Base-by-base conservation (phyloP, 1,140 invertebrate genomes). In the Zeugodacus cucurbitae region DNA sequence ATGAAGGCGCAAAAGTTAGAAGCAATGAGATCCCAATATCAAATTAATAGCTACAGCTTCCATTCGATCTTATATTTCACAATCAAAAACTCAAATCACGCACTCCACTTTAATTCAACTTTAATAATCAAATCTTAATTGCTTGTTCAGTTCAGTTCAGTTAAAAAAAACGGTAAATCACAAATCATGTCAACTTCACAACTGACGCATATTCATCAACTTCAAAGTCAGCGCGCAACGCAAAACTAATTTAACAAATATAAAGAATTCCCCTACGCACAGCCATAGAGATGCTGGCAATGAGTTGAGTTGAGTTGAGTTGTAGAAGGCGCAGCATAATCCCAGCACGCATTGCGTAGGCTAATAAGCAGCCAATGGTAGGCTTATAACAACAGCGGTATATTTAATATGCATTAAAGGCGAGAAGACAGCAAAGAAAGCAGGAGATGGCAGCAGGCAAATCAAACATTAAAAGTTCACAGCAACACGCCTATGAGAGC, bases 331-430 rank as follows among this genome's bases (percentile, higher is more conserved):
- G 20, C 67, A n/a, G 20, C 67, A n/a, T 41, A 74, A n/a, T 34
- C 67, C 1, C 67, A 74, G 34, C 32, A 74, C 2, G 67, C 67
- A 74, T 32, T 20, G 32, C 17, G 0, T 20, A 22, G 37, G 17
- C 34, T 5, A 22, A 74, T 3, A 37, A 74, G 34, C 6, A 74
- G 20, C 22, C 34, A n/a, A 41, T 41, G 34, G 11, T 32, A 32
- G 64, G 64, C 64, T n/a, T n/a, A 34, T 32, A 37, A 37, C 29
- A 22, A 8, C 34, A 67, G 10, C 67, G 11, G n/a, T 26, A 29
- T 37, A 74, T 74, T 37, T 74, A 74, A 37, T 74, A 74, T 74
- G 67, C 34, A 74, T 74, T 74, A 74, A 74, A 74, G 20, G 34
- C 34, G 17, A 20, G 17, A 20, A 54, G 67, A 22, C 17, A 70